These are phyloP conservation scores for Parapsyche elsis DNA, from an alignment of 1,140 invertebrate species.

Conservation along the genomic window DNA sequence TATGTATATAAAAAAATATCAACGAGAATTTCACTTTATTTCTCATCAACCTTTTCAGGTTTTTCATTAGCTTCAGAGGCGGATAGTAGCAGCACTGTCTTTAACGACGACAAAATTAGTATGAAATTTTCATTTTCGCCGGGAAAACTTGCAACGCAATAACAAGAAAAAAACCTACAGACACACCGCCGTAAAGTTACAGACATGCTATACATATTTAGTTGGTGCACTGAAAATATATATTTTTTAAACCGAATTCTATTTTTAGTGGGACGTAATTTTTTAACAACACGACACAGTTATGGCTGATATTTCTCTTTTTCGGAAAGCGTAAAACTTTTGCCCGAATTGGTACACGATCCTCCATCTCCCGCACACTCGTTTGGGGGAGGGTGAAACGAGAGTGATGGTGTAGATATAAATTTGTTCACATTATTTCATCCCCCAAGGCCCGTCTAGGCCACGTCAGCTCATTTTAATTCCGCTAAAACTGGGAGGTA, in stretches of 20 bases:
- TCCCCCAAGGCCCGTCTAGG: slow-evolving; percentile 30
- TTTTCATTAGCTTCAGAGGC: slow-evolving; percentile 22
- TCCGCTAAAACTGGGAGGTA: slow-evolving; percentile 52
- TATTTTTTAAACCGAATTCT: no score
- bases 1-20: not conserved
- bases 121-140: slow-evolving; percentile 45
- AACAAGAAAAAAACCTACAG: no score
- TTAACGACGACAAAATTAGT: slow-evolving; percentile 47
- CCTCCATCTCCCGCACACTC: no score
- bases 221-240: no score
- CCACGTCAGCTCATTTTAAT: slow-evolving; percentile 54
- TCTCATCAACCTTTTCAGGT: not conserved
- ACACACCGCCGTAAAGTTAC: no score
- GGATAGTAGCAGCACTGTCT: not conserved
- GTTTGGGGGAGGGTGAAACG: no score
- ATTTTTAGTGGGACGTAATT: no score
- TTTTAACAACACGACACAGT: no score
- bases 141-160: slow-evolving; percentile 11
- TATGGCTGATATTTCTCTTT: no score
- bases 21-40: not conserved
- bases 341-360: not conserved
- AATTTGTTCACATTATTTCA: slow-evolving; percentile 35
- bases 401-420: slow-evolving; percentile 6
- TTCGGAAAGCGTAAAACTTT: no score
- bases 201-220: no score